Evolutionary conservation across 2,888 invertebrate species (phyloP), one percentile per base, ranked within the genome.

Genomic region (Eueremaeus valkanovi): DNA sequence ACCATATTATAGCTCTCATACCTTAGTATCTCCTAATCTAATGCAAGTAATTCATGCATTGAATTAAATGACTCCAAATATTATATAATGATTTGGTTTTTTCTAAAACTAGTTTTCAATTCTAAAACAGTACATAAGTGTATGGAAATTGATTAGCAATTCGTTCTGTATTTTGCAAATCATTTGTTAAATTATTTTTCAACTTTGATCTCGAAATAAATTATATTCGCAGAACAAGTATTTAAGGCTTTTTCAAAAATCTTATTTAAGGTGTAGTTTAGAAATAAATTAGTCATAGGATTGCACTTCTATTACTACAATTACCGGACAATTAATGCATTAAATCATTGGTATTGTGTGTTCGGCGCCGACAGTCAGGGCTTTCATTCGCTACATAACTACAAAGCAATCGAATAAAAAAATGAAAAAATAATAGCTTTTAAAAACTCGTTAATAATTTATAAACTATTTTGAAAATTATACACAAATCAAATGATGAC

Each of bases 61-160:
- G 58, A 58, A 58, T 58, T 29, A 58, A 58, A 58, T 58, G 58
- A 31, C 31, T 58, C 31, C 16, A 58, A 58, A 29, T 31, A n/a
- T n/a, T 13, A 58, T 29, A 18, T 66, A 66, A 66, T 66, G 63
- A 66, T 66, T 36, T 40, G 21, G 31, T 66, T 58, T 55, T 36
- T 40, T 36, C 5, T 21, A 66, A 66, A 66, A 66, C 63, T 33
- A 36, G 63, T 66, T 66, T 61, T 45, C 27, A 13, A 3, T 55
- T 3, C 31, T 58, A 29, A 2, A 13, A 2, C 18, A 21, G 29
- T 29, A 8, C 29, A 51, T 58, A 16, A 29, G 18, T 1, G 29
- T 36, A 36, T 36, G 36, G 31, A 61, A 61, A 61, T 61, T 61
- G 61, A 61, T 61, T 61, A 31, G 24, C 61, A 61, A 61, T 61